Base-by-base conservation (phyloP, 2,888 invertebrate genomes). In the Caenorhabditis macrosperma region DNA sequence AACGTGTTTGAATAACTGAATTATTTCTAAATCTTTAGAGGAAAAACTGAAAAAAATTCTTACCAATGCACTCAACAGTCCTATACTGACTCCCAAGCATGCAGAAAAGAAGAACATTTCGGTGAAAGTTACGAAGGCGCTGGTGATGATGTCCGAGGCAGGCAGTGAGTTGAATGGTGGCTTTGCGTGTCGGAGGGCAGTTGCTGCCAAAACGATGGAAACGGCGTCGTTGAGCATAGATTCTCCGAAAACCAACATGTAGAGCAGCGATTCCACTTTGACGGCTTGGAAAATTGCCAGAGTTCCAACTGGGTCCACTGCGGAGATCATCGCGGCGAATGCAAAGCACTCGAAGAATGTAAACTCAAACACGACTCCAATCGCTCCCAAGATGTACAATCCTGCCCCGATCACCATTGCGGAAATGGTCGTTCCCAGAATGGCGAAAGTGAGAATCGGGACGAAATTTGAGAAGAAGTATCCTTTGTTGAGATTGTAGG, bases 41-140 rank as follows among this genome's bases (percentile, higher is more conserved):
- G 17, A 61, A 12, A 61, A 6, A 0, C 28, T 22, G 10, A 12
- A 38, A 33, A 76, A 64, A 63, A 10, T 60, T 54, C 87, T 81
- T 86, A 92, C 90, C 63, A 97, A 92, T 33, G 97, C 96, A 92
- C 96, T 97, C 38, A 96, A 94, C 26, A 99, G 93, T 48, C 97
- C 99, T 92, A 96, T 96, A 17, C 95, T 93, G 1, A 96, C 95
- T 24, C 99, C 99, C 85, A 99, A 96, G 38, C 95, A 95, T 72
- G 98, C 97, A 0, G 98, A 99, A 7, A 96, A 97, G 92, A 99
- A 96, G 91, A 99, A 99, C 95, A 98, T 97, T 83, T 96, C 92
- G 91, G 95, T 96, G 91, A 99, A 98, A 20, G 93, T 91, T 87
- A 95, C 94, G 44, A 97, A 93, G 0, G 96, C 86, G 44, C 82